phyloP scores from a whole-genome alignment of 2,113 vertebrate genomes.

The Psittacula cyanocephala region DNA sequence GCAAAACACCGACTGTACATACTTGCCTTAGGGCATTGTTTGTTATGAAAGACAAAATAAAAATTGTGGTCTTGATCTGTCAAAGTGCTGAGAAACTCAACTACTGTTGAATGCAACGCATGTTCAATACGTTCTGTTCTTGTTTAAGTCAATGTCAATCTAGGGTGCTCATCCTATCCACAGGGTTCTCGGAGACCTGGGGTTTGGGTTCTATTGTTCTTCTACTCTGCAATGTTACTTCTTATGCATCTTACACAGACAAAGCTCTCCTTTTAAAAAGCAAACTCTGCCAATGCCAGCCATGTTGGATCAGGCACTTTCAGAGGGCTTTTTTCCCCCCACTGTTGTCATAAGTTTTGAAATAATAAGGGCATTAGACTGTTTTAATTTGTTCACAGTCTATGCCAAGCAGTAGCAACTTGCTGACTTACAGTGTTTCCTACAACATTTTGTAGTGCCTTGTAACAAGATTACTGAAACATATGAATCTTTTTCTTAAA shows the following conservation, averaged over 20 bases:
- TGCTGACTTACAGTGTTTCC: conserved; percentile 11
- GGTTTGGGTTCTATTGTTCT: background rate
- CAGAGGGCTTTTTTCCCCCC: background rate
- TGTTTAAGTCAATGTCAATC: conserved; percentile 31
- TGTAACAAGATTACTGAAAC: conserved; percentile 30
- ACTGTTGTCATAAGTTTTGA: background rate
- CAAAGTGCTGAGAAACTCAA: conserved; percentile 15
- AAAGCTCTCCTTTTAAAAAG: background rate
- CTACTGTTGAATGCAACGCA: background rate
- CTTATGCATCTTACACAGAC: background rate
- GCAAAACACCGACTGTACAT: background rate
- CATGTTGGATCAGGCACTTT: background rate
- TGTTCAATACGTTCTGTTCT: conserved; percentile 11
- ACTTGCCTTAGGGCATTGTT: conserved; percentile 28
- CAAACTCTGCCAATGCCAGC: background rate
- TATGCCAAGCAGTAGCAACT: background rate
- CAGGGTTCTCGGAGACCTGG: background rate
- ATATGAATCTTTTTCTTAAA: conserved; percentile 57
- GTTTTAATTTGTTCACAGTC: conserved; percentile 26
- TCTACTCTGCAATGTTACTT: background rate
- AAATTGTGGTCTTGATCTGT: conserved; percentile 40
- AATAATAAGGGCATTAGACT: background rate
- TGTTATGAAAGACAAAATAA: conserved; percentile 36
- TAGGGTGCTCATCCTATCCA: background rate
- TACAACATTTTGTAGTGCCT: conserved; percentile 17